These are phyloP conservation scores for Drosophila eohydei DNA, from an alignment of 2,888 invertebrate species.

Conservation along the genomic window DNA sequence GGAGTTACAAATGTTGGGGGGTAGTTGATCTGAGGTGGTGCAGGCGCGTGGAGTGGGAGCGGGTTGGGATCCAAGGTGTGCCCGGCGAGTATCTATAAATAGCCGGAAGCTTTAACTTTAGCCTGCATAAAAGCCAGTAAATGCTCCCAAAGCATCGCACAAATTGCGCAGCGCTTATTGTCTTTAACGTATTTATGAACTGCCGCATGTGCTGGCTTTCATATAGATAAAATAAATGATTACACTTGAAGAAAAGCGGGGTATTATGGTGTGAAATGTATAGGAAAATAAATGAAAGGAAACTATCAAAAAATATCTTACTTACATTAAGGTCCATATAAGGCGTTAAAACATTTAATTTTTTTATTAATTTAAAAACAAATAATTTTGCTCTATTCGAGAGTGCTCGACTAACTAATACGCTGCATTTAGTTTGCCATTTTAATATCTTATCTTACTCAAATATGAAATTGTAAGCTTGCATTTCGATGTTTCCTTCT, in stretches of 20 bases:
- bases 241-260: conserved; percentile 18
- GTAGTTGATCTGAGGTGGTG: background rate
- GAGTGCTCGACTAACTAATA: no score
- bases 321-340: no score
- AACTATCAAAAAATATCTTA: no score
- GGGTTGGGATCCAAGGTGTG: background rate
- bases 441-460: no score
- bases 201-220: conserved; percentile 2
- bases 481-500: no score
- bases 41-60: background rate
- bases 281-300: no score
- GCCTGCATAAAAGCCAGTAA: conserved; percentile 71
- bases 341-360: no score
- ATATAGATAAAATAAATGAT: background rate
- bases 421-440: no score
- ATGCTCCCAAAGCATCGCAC: conserved; percentile 50
- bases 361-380: no score
- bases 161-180: conserved; percentile 70
- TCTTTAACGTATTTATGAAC: conserved; percentile 46
- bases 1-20: conserved; percentile 40
- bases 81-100: conserved; percentile 39
- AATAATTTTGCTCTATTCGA: no score
- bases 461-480: background rate
- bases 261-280: background rate
- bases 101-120: conserved; percentile 36